These are phyloP conservation scores for Sinella curviseta DNA, from an alignment of 1,140 invertebrate species.

Conservation along the genomic window DNA sequence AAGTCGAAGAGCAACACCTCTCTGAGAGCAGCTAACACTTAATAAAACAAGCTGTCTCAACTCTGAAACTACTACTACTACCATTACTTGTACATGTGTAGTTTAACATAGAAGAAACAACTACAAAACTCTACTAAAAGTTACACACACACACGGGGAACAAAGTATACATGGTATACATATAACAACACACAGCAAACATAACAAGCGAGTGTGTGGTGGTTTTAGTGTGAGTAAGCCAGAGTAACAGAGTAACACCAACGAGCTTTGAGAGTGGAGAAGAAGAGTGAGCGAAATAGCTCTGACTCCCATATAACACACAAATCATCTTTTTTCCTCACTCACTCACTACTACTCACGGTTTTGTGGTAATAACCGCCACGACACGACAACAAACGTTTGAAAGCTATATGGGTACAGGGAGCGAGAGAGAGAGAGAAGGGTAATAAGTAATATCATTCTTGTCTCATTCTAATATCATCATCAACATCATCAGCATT, in stretches of 20 bases:
- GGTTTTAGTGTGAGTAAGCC: not conserved
- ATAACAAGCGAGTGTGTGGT: not conserved
- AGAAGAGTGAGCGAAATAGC: not conserved
- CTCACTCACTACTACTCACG: not conserved
- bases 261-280: not conserved
- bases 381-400: not conserved
- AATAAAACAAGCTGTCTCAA: slow-evolving; percentile 27
- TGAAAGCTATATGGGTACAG: not conserved
- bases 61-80: not conserved
- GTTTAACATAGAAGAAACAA: slow-evolving; percentile 1
- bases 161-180: not conserved
- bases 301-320: slow-evolving; percentile 24
- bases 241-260: not conserved
- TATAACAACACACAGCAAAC: not conserved
- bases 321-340: slow-evolving; percentile 22
- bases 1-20: slow-evolving; percentile 26
- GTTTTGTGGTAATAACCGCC: slow-evolving; percentile 6
- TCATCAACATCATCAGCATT: slow-evolving; percentile 12
- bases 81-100: slow-evolving; percentile 17
- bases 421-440: not conserved
- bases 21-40: slow-evolving; percentile 22
- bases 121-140: not conserved
- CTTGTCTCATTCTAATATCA: slow-evolving; percentile 15
- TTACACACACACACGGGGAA: not conserved
- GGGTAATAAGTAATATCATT: slow-evolving; percentile 24